phyloP scores from a whole-genome alignment of 2,888 invertebrate genomes.

The Mamestra brassicae region DNA sequence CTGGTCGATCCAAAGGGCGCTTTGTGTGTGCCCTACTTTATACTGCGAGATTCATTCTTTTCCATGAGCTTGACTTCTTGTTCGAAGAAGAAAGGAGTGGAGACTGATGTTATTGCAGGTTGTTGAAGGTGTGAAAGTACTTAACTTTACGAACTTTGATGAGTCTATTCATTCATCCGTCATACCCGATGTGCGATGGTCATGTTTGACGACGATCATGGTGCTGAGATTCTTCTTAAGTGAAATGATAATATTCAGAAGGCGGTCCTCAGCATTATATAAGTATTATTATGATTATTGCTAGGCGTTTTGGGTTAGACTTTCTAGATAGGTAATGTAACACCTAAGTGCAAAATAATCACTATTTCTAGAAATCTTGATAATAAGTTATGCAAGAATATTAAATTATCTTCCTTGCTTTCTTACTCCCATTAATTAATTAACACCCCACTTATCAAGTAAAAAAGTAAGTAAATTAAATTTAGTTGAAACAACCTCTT shows the following conservation, averaged over 20 bases:
- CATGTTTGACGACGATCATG: not conserved
- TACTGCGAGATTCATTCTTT: conserved; percentile 29
- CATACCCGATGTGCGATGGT: not conserved
- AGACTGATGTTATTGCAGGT: not conserved
- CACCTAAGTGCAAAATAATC: too few species aligned
- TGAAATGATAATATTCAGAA: too few species aligned
- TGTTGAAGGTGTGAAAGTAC: not conserved
- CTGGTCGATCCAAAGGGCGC: conserved; percentile 44
- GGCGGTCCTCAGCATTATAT: too few species aligned
- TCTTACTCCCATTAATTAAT: not conserved
- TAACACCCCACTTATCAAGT: not conserved
- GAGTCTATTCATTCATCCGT: not conserved
- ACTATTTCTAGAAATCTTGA: too few species aligned
- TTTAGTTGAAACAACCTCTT: conserved; percentile 13
- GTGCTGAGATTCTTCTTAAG: too few species aligned
- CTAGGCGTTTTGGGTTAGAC: too few species aligned
- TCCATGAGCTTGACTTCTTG: conserved; percentile 27
- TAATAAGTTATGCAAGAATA: too few species aligned
- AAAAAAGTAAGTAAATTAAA: not conserved
- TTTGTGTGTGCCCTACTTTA: conserved; percentile 47
- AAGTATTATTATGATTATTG: too few species aligned
- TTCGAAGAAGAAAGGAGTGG: not conserved
- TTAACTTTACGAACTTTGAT: not conserved
- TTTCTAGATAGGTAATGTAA: too few species aligned
- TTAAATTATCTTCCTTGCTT: too few species aligned